Conservation (phyloP, 2,888 invertebrate genomes). For the Amiota mariae region DNA sequence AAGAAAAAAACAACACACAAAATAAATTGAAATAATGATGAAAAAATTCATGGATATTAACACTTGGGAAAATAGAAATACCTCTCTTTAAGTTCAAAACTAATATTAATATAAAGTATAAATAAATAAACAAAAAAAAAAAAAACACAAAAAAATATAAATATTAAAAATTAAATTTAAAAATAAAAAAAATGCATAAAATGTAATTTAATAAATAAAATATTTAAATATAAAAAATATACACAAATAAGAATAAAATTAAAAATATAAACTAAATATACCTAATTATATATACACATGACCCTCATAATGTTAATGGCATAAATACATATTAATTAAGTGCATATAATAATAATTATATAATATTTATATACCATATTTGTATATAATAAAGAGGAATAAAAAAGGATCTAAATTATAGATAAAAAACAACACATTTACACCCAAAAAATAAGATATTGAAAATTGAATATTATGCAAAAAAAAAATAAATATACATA, state of each 20-base stretch:
- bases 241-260: slow-evolving; percentile 16
- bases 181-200: slow-evolving; percentile 33
- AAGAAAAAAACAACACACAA: slow-evolving; percentile 43
- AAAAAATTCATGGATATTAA: slow-evolving; percentile 59
- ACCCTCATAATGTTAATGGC: slow-evolving; percentile 29
- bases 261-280: not conserved
- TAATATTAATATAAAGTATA: slow-evolving; percentile 47
- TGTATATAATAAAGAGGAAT: slow-evolving; percentile 8
- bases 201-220: slow-evolving; percentile 32
- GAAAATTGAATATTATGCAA: slow-evolving; percentile 26
- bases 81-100: slow-evolving; percentile 75
- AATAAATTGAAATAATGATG: slow-evolving; percentile 21
- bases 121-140: slow-evolving; percentile 17
- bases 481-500: slow-evolving; percentile 20
- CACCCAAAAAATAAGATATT: not conserved
- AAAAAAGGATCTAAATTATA: slow-evolving; percentile 31
- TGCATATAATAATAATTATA: slow-evolving; percentile 17
- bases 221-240: slow-evolving; percentile 20
- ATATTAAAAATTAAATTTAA: slow-evolving; percentile 34
- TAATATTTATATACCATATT: slow-evolving; percentile 9
- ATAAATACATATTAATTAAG: slow-evolving; percentile 20
- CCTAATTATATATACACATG: slow-evolving; percentile 6
- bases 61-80: slow-evolving; percentile 74
- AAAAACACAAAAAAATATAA: slow-evolving; percentile 27
- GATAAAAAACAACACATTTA: slow-evolving; percentile 34